Base-by-base conservation (phyloP, 2,113 vertebrate species). In the Ursus arctos region DNA sequence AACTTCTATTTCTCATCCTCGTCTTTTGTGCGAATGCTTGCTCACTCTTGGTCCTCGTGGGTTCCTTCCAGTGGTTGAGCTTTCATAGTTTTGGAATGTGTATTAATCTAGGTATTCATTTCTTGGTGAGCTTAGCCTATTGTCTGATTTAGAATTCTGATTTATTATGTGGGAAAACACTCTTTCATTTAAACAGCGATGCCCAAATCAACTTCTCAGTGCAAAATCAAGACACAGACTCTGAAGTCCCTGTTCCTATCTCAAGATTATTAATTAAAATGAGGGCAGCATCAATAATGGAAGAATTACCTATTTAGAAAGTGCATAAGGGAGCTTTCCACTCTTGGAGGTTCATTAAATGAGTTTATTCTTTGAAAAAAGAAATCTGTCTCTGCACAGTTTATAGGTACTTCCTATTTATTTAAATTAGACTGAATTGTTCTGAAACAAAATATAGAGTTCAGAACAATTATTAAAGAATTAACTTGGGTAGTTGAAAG, bases 221-320 rank as follows among this genome's bases (percentile, higher is more conserved):
- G 22, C 33, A 72, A 33, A 94, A 51, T 33, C 13, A 92, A 85
- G 33, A 59, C 1, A 51, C 6, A 31, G 33, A 87, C 9, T 47
- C 26, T 67, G 18, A 96, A 93, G 3, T 31, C 1, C 6, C 1
- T 31, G 1, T 65, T 93, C 18, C 55, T 85, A 77, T 61, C 40
- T 94, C 40, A 47, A 84, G 57, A 72, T 91, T 82, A 97, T 98
- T 98, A 97, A 98, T 98, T 98, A 98, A 98, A 98, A 98, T 83
- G 97, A 97, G 72, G 83, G 93, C 98, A 96, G 61, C 97, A 97
- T 97, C 94, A 85, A 96, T 81, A 74, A 93, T 83, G 97, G 76
- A 96, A 98, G 97, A 96, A 98, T 95, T 82, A 84, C 88, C 94
- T 90, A 96, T 69, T 97, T 96, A 98, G 96, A 97, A 95, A 98